Percentiles rank a stretch among this genome's conserved stretches.
Evolutionary conservation across 2,113 vertebrate genomes (phyloP).

Genomic region (Irena cyanogastra): DNA sequence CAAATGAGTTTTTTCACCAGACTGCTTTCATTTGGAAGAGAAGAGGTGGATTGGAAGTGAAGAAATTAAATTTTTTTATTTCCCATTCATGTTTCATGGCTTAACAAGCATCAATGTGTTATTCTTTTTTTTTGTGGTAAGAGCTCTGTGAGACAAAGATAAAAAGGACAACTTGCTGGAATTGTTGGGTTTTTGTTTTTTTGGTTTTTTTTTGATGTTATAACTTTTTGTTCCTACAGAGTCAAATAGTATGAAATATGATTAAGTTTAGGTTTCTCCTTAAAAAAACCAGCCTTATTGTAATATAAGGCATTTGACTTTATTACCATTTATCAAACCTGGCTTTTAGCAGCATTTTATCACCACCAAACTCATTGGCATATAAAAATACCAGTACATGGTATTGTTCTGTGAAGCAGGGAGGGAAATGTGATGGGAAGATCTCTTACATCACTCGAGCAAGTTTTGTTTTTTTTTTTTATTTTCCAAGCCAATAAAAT

Average conservation of each 20-base stretch:
- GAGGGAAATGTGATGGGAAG: constrained; percentile 61
- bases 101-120: background rate
- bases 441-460: constrained; percentile 53
- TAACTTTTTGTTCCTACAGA: background rate
- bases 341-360: constrained; percentile 65
- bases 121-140: background rate
- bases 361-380: constrained; percentile 34
- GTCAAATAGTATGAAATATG: constrained; percentile 47
- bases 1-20: background rate
- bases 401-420: constrained; percentile 7
- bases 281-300: background rate
- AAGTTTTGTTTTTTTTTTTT: background rate
- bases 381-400: constrained; percentile 53
- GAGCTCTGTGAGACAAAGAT: background rate
- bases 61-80: constrained; percentile 8
- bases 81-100: constrained; percentile 13
- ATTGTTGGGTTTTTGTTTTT: background rate
- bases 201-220: constrained; percentile 1
- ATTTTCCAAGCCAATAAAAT: constrained; percentile 65
- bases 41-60: rapidly evolving
- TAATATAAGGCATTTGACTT: constrained; percentile 52
- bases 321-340: constrained; percentile 64
- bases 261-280: background rate
- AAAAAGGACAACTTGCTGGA: constrained; percentile 4
- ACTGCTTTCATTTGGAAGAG: background rate